Percentiles rank a stretch among this genome's conserved stretches.
These are phyloP conservation scores for Anableps anableps DNA, from an alignment of 2,797 vertebrate genomes.

Conservation along the genomic window DNA sequence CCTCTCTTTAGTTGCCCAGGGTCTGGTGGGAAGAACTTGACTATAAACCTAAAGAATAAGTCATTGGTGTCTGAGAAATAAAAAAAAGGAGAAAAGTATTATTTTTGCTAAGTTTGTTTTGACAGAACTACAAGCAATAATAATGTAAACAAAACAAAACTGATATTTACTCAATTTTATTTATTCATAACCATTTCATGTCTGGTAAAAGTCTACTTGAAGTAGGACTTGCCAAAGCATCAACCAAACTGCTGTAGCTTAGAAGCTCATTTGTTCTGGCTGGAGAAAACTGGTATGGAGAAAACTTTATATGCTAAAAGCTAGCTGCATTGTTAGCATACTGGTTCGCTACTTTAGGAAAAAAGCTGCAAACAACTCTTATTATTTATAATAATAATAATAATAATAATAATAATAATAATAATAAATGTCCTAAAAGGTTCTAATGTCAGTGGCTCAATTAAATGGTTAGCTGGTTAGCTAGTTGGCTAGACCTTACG, in stretches of 20 bases:
- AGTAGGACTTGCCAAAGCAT: background rate
- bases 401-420: background rate
- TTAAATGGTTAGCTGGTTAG: too few relatives aligned
- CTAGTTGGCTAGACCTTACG: too few relatives aligned
- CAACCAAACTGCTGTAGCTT: background rate
- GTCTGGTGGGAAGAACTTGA: slow-evolving; percentile 97
- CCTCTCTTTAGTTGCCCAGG: slow-evolving; percentile 91
- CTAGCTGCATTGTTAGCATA: background rate
- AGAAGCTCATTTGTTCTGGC: background rate
- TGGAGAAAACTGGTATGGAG: background rate
- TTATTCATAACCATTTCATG: background rate
- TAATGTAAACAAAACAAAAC: background rate
- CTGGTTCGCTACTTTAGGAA: background rate
- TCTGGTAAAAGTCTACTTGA: background rate
- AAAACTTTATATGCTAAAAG: background rate
- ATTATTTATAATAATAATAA: background rate
- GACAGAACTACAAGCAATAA: background rate
- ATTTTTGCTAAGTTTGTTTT: background rate
- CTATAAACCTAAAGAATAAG: slow-evolving; percentile 95
- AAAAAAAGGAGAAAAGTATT: too few relatives aligned
- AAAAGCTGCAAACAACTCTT: background rate
- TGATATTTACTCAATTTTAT: background rate
- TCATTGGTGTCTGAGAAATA: slow-evolving; percentile 87
- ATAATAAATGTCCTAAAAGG: background rate
- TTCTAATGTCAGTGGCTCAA: too few relatives aligned